A percentile compares a stretch with the other conserved stretches of the same genome.
phyloP scores from a whole-genome alignment of 2,113 vertebrate genomes.

The Cranoglanis bouderius region DNA sequence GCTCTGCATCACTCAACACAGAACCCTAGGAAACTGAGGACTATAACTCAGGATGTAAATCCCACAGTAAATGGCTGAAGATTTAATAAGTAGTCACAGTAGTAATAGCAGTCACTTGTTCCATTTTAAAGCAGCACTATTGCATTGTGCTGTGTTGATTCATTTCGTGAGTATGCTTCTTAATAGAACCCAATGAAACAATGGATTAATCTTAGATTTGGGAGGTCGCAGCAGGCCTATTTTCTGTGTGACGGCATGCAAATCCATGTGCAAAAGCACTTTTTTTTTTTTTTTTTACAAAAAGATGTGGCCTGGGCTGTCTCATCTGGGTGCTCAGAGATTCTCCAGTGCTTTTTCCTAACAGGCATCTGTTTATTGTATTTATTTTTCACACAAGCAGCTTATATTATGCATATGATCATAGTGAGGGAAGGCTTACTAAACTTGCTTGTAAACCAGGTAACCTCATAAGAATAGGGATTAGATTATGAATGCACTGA shows the following conservation, averaged over 20 bases:
- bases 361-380: conserved; percentile 56
- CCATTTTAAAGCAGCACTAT: conserved; percentile 39
- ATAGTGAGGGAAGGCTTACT: conserved; percentile 59
- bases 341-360: conserved; percentile 51
- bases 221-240: conserved; percentile 44
- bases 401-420: conserved; percentile 61
- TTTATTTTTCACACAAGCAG: conserved; percentile 62
- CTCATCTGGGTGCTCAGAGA: conserved; percentile 43
- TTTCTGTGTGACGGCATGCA: conserved; percentile 51
- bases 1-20: background rate
- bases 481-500: conserved; percentile 61
- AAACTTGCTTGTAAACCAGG: conserved; percentile 67
- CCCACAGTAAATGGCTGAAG: conserved; percentile 11
- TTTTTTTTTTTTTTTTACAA: conserved; percentile 31
- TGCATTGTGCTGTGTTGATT: conserved; percentile 47
- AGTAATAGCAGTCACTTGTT: conserved; percentile 40
- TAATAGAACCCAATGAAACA: conserved; percentile 55
- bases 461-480: conserved; percentile 65
- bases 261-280: conserved; percentile 57
- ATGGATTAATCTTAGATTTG: conserved; percentile 61
- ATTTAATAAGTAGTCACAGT: conserved; percentile 48
- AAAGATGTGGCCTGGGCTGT: conserved; percentile 55
- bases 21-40: background rate
- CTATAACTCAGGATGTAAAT: conserved; percentile 30
- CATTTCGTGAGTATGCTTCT: conserved; percentile 47